Evolutionary conservation across 1,140 invertebrate species (phyloP), one percentile per base, ranked within the genome.

Genomic region (Triops cancriformis): DNA sequence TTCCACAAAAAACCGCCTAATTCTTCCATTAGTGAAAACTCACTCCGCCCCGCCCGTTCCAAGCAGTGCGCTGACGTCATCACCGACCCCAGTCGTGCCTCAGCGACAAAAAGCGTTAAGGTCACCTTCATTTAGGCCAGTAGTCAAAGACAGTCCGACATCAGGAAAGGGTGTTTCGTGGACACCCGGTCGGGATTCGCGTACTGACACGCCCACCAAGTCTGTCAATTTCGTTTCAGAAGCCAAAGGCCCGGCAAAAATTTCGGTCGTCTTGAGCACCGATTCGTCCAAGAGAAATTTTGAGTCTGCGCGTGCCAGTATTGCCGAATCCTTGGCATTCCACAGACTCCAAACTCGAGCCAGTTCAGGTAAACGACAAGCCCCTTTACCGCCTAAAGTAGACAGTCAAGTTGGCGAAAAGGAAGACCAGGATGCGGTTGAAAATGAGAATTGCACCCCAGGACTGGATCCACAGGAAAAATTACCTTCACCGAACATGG

Each of bases 251-350:
- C 0, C 10, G 5, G 2, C 18, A 23, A 18, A 18, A 64, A 23
- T 6, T 2, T 14, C 27, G 10, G 64, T 45, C 41, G n/a, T 11
- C 28, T 74, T 1, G 11, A 14, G 1, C 43, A 75, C n/a, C 42
- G 74, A 4, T 42, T 79, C 76, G 78, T 42, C 77, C 9, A 77
- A 79, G 64, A 78, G 75, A 11, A 79, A 42, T 26, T 81, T 81
- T 51, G 79, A 82, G 45, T 80, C 80, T 26, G 79, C 78, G 12
- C 76, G 80, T 7, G 79, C 81, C 28, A 73, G 75, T 28, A 51
- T 81, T 1, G 78, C 80, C 23, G 78, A 78, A 26, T 76, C 77
- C 45, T 43, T 81, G 12, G 81, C 81, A 73, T 80, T 82, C 23
- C 73, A 28, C 78, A 37, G 80, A 73, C 64, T 31, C 74, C 28